A percentile compares a stretch with the other conserved stretches of the same genome.
These are phyloP conservation scores for Altica lythri DNA, from an alignment of 2,888 invertebrate species.

Conservation along the genomic window DNA sequence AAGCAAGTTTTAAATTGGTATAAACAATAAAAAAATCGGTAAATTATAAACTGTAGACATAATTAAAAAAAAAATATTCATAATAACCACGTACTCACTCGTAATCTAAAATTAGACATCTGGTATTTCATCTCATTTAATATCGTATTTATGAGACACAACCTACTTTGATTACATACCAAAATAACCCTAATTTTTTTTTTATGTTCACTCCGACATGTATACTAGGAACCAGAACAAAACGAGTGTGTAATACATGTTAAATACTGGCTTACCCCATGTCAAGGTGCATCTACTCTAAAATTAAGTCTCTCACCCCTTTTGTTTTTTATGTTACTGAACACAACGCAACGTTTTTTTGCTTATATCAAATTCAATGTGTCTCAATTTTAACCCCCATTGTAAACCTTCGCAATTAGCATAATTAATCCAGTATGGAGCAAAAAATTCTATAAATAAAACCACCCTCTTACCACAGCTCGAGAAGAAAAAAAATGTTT, in stretches of 20 bases:
- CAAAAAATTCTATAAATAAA: slow-evolving; percentile 38
- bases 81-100: no score
- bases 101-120: background rate
- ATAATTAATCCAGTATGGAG: slow-evolving; percentile 40
- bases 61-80: no score
- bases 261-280: slow-evolving; percentile 37
- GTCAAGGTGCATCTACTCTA: slow-evolving; percentile 35
- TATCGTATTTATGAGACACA: slow-evolving; percentile 16
- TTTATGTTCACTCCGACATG: slow-evolving; percentile 20
- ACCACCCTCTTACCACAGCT: slow-evolving; percentile 39
- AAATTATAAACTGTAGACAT: no score
- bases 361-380: slow-evolving; percentile 34
- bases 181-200: slow-evolving; percentile 33
- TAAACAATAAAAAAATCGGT: no score
- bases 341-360: slow-evolving; percentile 35
- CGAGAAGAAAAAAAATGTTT: slow-evolving; percentile 41
- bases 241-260: slow-evolving; percentile 37
- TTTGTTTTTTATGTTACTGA: slow-evolving; percentile 35
- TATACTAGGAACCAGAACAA: slow-evolving; percentile 30
- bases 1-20: background rate
- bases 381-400: slow-evolving; percentile 37
- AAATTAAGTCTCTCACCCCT: slow-evolving; percentile 38
- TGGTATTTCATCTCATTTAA: slow-evolving; percentile 14
- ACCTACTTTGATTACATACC: slow-evolving; percentile 30
- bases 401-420: slow-evolving; percentile 37